phyloP scores from a whole-genome alignment of 2,888 invertebrate genomes.

The Cosmopolites sordidus region DNA sequence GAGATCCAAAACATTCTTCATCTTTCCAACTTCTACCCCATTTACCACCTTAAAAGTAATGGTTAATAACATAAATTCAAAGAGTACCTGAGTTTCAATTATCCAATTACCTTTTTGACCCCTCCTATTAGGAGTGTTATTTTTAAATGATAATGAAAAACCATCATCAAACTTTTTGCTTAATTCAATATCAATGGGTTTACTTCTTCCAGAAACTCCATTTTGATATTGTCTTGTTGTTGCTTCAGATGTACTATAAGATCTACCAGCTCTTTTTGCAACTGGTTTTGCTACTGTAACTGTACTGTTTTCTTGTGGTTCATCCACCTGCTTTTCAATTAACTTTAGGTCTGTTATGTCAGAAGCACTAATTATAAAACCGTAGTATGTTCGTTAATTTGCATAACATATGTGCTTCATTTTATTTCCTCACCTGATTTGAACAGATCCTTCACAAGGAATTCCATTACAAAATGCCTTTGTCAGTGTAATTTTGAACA shows the following conservation, averaged over 20 bases:
- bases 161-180: conserved; percentile 24
- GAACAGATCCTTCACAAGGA: conserved; percentile 54
- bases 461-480: conserved; percentile 81
- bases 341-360: conserved; percentile 65
- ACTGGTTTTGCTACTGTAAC: conserved; percentile 55
- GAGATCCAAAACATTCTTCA: conserved; percentile 75
- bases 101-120: conserved; percentile 17
- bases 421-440: conserved; percentile 53
- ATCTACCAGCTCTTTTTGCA: conserved; percentile 51
- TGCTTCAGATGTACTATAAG: conserved; percentile 45
- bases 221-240: conserved; percentile 36
- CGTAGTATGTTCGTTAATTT: no score
- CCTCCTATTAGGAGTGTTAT: conserved; percentile 19
- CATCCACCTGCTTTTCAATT: conserved; percentile 59
- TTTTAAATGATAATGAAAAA: conserved; percentile 17
- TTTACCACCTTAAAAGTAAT: conserved; percentile 47
- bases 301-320: conserved; percentile 45
- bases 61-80: not conserved
- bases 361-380: conserved; percentile 31
- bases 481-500: conserved; percentile 65
- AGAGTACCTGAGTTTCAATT: not conserved
- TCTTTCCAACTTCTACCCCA: conserved; percentile 55
- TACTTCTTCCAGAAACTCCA: conserved; percentile 38
- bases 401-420: not conserved
- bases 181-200: conserved; percentile 45